Evolutionary conservation across 2,113 vertebrate genomes (phyloP).

Genomic region (Scopus umbretta): DNA sequence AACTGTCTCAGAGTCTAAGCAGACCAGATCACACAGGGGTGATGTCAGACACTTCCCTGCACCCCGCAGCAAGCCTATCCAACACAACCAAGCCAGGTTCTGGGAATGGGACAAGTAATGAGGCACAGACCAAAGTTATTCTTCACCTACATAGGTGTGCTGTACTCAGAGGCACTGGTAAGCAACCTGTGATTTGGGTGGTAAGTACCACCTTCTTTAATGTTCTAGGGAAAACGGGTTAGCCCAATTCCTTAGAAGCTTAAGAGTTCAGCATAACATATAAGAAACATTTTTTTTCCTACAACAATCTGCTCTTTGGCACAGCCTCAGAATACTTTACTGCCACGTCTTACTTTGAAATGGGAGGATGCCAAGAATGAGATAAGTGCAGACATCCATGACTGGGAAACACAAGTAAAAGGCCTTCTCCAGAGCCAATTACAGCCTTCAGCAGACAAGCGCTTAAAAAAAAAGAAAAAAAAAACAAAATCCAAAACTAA

Average conservation of each 20-base stretch:
- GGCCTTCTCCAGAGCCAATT: constrained; percentile 48
- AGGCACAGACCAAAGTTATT: background rate
- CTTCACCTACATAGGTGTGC: background rate
- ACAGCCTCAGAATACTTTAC: constrained; percentile 71
- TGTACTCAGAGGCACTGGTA: background rate
- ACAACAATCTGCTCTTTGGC: constrained; percentile 74
- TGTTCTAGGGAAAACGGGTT: background rate
- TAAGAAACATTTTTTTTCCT: constrained; percentile 65
- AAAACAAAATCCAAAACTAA: background rate
- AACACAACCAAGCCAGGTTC: accelerated
- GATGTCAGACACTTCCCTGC: background rate
- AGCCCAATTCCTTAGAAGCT: constrained; percentile 12
- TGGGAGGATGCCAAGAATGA: constrained; percentile 74
- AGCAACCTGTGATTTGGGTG: background rate
- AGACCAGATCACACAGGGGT: background rate
- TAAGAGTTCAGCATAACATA: constrained; percentile 34
- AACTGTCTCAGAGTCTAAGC: background rate
- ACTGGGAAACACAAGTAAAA: constrained; percentile 54
- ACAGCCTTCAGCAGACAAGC: background rate
- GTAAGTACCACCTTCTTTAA: too few relatives aligned
- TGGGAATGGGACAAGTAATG: background rate
- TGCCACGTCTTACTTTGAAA: constrained; percentile 78
- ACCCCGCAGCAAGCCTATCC: accelerated
- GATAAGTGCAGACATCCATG: constrained; percentile 68
- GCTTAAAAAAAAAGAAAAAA: background rate